Base-by-base conservation (phyloP, 2,113 vertebrate genomes). In the Ibidorhyncha struthersii region DNA sequence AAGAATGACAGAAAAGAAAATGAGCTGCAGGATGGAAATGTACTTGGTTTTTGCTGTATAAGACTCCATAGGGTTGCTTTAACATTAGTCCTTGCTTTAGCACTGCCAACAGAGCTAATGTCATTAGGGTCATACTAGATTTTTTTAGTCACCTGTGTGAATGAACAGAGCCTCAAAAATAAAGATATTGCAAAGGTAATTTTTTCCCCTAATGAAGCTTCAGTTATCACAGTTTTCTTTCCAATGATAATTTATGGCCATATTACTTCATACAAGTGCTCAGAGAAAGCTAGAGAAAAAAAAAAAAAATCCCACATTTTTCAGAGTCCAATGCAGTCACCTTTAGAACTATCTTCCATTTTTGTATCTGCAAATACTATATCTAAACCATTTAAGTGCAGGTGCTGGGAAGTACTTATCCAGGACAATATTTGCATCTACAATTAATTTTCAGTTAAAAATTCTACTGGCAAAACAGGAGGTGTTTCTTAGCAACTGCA, bases 401-500 rank as follows among this genome's bases (percentile, higher is more conserved):
- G 62, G 25, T 92, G 52, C 56, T 93, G 55, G 18, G 20, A 90
- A 83, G 47, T 2, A 8, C 16, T 90, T 91, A 67, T 14, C 47
- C 34, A 78, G 49, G 65, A 72, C 9, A 87, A 5, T 40, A 66
- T 87, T 87, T 80, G 40, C 86, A 52, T 80, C 47, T 62, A 59
- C 66, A 82, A 52, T 52, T 77, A 80, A 85, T 94, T 91, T 94
- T 72, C 53, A n/a, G 53, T 73, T 90, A 63, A 80, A 77, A 70
- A 78, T 80, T 74, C 58, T 74, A 30, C 22, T 85, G 66, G 25
- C 16, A 90, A 85, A 93, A 41, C 11, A 88, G 58, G 70, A 87
- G 63, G 61, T 67, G 59, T 89, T 94, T 80, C 89, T 95, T 88
- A 96, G 91, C 87, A 96, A 93, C 87, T 30, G 26, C 20, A 82